Percentiles rank a stretch among this genome's conserved stretches.
Evolutionary conservation across 2,888 invertebrate species (phyloP).

Genomic region (Nomada fucata): DNA sequence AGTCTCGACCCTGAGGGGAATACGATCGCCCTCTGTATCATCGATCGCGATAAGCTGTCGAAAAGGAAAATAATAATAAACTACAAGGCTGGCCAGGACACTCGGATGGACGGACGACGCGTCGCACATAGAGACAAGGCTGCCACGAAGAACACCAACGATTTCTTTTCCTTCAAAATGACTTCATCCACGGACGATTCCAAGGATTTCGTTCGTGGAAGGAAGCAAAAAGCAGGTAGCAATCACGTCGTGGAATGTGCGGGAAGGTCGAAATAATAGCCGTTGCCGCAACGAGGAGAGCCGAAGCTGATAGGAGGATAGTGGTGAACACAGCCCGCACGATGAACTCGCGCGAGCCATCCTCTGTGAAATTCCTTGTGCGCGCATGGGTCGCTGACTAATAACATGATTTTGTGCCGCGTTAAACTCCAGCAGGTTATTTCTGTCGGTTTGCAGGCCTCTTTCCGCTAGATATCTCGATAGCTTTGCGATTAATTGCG

Average conservation of each 20-base stretch:
- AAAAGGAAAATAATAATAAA: slow-evolving; percentile 7
- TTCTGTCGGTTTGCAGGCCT: slow-evolving; percentile 55
- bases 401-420: slow-evolving; percentile 47
- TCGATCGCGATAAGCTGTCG: slow-evolving; percentile 26
- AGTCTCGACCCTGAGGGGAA: no score
- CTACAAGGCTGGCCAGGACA: neutral
- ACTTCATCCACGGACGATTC: slow-evolving; percentile 68
- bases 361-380: neutral
- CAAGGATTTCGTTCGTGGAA: slow-evolving; percentile 68
- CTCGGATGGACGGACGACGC: slow-evolving; percentile 9
- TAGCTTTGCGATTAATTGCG: slow-evolving; percentile 64
- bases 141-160: slow-evolving; percentile 27
- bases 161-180: slow-evolving; percentile 61
- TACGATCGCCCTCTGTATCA: neutral
- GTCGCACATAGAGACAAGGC: slow-evolving; percentile 39
- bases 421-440: slow-evolving; percentile 60
- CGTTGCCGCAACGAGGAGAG: slow-evolving; percentile 14
- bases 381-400: slow-evolving; percentile 30
- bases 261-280: slow-evolving; percentile 70
- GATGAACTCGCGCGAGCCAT: slow-evolving; percentile 21
- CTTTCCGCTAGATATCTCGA: slow-evolving; percentile 50
- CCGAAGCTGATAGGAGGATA: slow-evolving; percentile 30
- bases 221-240: slow-evolving; percentile 69
- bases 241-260: slow-evolving; percentile 66
- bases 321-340: slow-evolving; percentile 22